Conservation (phyloP, 2,113 vertebrate genomes). For the Clarias macrocephalus region DNA sequence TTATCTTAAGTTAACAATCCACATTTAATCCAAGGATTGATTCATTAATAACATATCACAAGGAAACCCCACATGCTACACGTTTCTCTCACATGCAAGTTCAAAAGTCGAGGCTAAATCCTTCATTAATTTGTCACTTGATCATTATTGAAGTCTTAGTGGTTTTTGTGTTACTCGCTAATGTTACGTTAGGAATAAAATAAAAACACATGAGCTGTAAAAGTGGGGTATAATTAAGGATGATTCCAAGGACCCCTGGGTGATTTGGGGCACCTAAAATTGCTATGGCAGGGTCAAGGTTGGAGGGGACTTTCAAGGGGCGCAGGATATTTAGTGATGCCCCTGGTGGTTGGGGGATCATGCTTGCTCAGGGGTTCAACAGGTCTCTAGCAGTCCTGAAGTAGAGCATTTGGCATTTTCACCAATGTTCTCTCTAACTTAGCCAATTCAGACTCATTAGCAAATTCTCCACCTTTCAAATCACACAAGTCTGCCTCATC, state of each 20-base stretch:
- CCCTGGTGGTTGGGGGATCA: neutral
- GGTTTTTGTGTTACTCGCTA: neutral
- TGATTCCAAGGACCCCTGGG: too few relatives aligned
- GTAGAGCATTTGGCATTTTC: neutral
- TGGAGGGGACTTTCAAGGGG: too few relatives aligned
- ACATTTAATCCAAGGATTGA: neutral
- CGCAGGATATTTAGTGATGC: too few relatives aligned
- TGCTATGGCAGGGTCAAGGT: too few relatives aligned
- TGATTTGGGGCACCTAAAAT: too few relatives aligned
- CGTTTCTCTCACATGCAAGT: neutral
- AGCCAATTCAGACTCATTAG: neutral
- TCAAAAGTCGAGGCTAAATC: neutral
- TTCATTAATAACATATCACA: neutral
- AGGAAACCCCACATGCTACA: neutral
- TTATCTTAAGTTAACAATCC: neutral
- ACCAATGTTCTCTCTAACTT: neutral
- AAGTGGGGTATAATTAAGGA: too few relatives aligned
- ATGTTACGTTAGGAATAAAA: too few relatives aligned
- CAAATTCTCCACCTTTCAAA: neutral
- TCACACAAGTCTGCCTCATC: neutral
- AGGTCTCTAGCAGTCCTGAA: neutral
- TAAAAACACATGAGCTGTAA: too few relatives aligned
- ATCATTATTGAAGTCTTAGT: neutral
- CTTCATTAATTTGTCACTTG: neutral
- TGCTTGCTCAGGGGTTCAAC: neutral